Evolutionary conservation across 2,888 invertebrate genomes (phyloP), one percentile per base, ranked within the genome.

Genomic region (Dusona sp.): DNA sequence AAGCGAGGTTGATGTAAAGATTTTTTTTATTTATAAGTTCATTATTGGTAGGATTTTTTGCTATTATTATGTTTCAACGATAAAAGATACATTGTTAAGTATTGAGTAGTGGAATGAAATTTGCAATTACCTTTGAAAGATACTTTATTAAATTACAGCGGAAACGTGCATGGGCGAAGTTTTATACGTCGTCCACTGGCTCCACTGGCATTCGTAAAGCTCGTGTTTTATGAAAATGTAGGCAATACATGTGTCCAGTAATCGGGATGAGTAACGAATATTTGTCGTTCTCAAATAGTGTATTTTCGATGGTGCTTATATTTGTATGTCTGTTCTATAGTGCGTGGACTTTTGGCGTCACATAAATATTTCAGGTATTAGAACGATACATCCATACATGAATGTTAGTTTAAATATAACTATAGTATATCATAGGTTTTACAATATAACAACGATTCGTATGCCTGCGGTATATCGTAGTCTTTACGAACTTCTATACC

Each of bases 231-330:
- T 48, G 48, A 33, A 51, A 67, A 45, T 67, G 48, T n/a, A 65
- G 74, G 9, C 19, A 45, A 65, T n/a, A 36, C 38, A 13, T 36
- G 36, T 36, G 9, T 48, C 48, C 36, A 42, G 25, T 51, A 51
- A 51, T 45, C 22, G 36, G 4, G 51, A n/a, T n/a, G n/a, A 16
- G 67, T 33, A 25, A 48, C 68, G 61, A 75, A 80, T 64, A 84
- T 84, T 77, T 80, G 72, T 77, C 64, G n/a, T 54, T 70, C 64
- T 64, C 78, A 70, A 36, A 78, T 33, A 57, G 8, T 3, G 8
- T 19, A 33, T 48, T 61, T 33, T 67, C 45, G 61, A 29, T 38
- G 11, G 9, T 33, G 13, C 57, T 25, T 45, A 7, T 7, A 33
- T 33, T 1, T 64, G 8, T 38, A 64, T 54, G 13, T 29, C 29